Evolutionary conservation across 2,888 invertebrate genomes (phyloP), one percentile per base, ranked within the genome.

Genomic region (Cosmorhoe ocellata): DNA sequence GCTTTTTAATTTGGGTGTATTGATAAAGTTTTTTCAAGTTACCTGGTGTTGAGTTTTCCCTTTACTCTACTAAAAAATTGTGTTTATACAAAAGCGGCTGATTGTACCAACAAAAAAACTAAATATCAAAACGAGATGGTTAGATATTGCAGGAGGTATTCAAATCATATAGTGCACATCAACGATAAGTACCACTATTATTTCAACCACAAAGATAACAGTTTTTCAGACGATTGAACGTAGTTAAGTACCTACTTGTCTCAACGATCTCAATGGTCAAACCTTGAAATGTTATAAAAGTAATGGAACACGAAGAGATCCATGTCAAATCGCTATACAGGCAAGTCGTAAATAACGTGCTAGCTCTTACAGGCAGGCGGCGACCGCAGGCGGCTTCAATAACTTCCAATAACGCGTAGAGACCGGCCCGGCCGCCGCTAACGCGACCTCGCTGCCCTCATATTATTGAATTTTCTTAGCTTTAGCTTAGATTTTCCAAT

Each of bases 381-480:
- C 64, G 62, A 66, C 68, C 66, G 69, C 70, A 71, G 71, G 72
- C 70, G 68, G 70, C 65, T 78, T 74, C 73, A 78, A 76, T 76
- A 74, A 76, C 73, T 75, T 74, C 67, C 73, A 74, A 76, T 75
- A 77, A 76, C 64, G 63, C 66, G 67, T 63, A 59, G 64, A 64
- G 59, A 63, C 43, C 59, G 61, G 63, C 56, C 43, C 59, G 61
- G 63, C 56, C 30, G 51, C 56, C 41, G 36, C 50, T 44, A 58
- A 38, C 63, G 61, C 51, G 64, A 61, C 61, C 64, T 54, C 57
- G 53, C 58, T 64, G 59, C 66, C 64, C 62, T 64, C 61, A 65
- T 68, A 67, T 73, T 79, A 79, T 76, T 74, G 70, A 79, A 79
- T 76, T 76, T 78, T 73, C 74, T 73, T 67, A 70, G 68, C 65